These are phyloP conservation scores for Hoplias malabaricus DNA, from an alignment of 2,113 vertebrate genomes.

Conservation along the genomic window DNA sequence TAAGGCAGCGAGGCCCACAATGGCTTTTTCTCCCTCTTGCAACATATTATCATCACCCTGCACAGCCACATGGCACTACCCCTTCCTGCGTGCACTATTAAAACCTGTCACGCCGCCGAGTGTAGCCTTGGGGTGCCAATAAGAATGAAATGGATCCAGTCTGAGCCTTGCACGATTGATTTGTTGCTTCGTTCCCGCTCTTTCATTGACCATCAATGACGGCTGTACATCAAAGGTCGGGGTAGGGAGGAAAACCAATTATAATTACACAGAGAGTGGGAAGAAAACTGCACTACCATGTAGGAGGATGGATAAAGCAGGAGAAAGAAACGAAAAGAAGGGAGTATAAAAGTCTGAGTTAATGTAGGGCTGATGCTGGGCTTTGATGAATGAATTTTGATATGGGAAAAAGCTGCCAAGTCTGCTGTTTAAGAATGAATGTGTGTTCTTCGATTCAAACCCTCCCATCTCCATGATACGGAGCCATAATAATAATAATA, in stretches of 20 bases:
- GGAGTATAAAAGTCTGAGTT: background rate
- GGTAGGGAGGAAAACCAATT: slow-evolving; percentile 1
- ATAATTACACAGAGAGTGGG: slow-evolving; percentile 16
- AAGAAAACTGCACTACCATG: background rate
- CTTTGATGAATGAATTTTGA: background rate
- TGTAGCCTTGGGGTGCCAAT: slow-evolving; percentile 40
- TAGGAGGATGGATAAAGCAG: background rate
- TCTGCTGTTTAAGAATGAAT: background rate
- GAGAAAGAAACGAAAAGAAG: background rate
- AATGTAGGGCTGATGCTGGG: background rate
- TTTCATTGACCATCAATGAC: slow-evolving; percentile 32
- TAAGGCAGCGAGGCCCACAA: background rate
- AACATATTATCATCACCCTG: background rate
- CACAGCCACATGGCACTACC: background rate
- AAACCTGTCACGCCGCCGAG: slow-evolving; percentile 10
- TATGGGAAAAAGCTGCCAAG: background rate
- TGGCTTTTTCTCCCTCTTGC: background rate
- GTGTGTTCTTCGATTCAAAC: background rate
- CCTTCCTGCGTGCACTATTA: slow-evolving; percentile 13
- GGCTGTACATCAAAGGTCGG: slow-evolving; percentile 26
- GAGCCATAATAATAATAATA: background rate
- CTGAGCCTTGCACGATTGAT: slow-evolving; percentile 32
- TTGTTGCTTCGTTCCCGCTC: slow-evolving; percentile 25
- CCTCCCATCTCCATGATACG: background rate
- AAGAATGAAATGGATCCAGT: slow-evolving; percentile 32